Evolutionary conservation across 2,888 invertebrate genomes (phyloP).

Genomic region (Oscheius sp.): DNA sequence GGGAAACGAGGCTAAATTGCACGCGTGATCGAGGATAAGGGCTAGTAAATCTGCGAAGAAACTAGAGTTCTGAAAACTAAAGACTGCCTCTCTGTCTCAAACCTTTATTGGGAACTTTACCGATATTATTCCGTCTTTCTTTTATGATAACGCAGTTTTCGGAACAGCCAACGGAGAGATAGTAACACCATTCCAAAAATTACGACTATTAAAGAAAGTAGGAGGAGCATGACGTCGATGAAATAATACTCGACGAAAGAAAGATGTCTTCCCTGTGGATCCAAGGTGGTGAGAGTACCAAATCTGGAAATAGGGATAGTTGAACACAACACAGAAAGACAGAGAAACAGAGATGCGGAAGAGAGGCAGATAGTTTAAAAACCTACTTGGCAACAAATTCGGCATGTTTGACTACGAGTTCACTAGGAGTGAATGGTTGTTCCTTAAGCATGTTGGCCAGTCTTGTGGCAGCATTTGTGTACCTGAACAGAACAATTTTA

Average conservation of each 20-base stretch:
- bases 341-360: too few relatives aligned
- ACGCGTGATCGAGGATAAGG: too few relatives aligned
- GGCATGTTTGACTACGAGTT: constrained; percentile 21
- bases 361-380: neutral
- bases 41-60: too few relatives aligned
- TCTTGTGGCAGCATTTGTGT: neutral
- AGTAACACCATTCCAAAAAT: neutral
- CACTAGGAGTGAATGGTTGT: constrained; percentile 17
- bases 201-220: neutral
- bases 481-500: neutral
- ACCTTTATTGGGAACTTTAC: too few relatives aligned
- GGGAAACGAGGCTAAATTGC: too few relatives aligned
- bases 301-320: constrained; percentile 34
- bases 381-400: constrained; percentile 21
- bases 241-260: constrained; percentile 41
- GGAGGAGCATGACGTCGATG: constrained; percentile 34
- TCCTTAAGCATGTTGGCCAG: constrained; percentile 23
- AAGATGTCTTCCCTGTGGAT: constrained; percentile 43
- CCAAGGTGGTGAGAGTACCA: constrained; percentile 38
- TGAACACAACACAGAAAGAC: too few relatives aligned
- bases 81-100: too few relatives aligned
- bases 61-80: neutral
- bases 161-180: neutral
- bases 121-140: neutral
- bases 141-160: neutral